Evolutionary conservation across 1,140 invertebrate species (phyloP).

Genomic region (Lycorma delicatula): DNA sequence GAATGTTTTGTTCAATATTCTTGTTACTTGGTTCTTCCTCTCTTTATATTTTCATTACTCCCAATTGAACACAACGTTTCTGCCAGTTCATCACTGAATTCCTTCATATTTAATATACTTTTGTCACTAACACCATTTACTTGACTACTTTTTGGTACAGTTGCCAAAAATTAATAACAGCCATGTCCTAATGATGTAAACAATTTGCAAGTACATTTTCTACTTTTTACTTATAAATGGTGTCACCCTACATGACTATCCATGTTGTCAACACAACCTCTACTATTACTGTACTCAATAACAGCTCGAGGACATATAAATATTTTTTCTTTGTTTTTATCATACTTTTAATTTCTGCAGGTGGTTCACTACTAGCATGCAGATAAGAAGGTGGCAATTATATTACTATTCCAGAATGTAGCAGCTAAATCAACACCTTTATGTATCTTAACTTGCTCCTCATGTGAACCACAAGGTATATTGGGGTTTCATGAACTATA

Average conservation of each 20-base stretch:
- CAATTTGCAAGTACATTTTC: not conserved
- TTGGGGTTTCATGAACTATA: too few relatives aligned
- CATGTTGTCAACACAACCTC: not conserved
- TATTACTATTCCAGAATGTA: too few relatives aligned
- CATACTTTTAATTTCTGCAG: too few relatives aligned
- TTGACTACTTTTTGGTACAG: not conserved
- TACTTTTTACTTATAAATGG: not conserved
- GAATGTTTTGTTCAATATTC: not conserved
- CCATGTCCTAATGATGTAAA: not conserved
- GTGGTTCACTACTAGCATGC: too few relatives aligned
- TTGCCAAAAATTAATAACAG: not conserved
- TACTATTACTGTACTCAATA: not conserved
- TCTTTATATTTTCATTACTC: not conserved
- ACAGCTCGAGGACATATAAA: not conserved
- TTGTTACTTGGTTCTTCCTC: not conserved
- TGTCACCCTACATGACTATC: not conserved
- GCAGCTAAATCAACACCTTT: too few relatives aligned
- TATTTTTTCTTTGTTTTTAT: too few relatives aligned
- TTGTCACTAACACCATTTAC: not conserved
- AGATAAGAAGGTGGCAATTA: too few relatives aligned
- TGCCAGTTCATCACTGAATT: not conserved
- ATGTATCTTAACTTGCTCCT: too few relatives aligned
- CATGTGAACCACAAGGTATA: too few relatives aligned
- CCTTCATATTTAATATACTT: not conserved
- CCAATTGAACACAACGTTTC: not conserved